Conservation (phyloP, 2,113 vertebrate species). For the Regulus satrapa region DNA sequence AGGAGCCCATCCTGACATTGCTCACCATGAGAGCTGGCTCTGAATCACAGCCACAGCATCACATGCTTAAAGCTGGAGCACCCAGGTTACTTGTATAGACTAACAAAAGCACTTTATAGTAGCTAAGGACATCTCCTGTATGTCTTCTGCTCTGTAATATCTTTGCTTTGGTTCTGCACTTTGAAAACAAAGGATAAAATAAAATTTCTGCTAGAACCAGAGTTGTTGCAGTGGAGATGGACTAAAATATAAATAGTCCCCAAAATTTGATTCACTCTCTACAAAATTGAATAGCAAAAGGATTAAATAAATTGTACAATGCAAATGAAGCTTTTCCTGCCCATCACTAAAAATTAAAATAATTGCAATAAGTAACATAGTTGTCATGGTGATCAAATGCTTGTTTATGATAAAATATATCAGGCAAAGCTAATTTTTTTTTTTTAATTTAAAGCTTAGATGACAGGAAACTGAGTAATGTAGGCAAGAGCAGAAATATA, state of each 20-base stretch:
- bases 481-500: neutral
- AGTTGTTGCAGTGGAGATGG: neutral
- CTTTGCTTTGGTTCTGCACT: neutral
- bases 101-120: neutral
- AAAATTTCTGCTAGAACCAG: neutral
- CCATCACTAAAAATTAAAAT: neutral
- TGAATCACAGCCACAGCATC: neutral
- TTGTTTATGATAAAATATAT: slow-evolving; percentile 9
- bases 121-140: neutral
- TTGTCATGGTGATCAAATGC: slow-evolving; percentile 27
- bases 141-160: neutral
- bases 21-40: neutral
- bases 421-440: neutral
- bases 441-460: slow-evolving; percentile 20
- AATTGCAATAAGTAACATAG: neutral
- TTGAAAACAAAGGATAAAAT: neutral
- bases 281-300: neutral
- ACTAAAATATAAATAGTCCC: neutral
- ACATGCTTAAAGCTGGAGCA: neutral
- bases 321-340: neutral
- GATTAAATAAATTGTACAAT: neutral
- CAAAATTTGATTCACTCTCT: neutral
- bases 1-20: rapidly evolving
- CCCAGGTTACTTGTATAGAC: neutral
- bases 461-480: neutral